Percentiles rank a stretch among this genome's conserved stretches.
Conservation (phyloP, 2,797 vertebrate species). For the Salmo trutta region DNA sequence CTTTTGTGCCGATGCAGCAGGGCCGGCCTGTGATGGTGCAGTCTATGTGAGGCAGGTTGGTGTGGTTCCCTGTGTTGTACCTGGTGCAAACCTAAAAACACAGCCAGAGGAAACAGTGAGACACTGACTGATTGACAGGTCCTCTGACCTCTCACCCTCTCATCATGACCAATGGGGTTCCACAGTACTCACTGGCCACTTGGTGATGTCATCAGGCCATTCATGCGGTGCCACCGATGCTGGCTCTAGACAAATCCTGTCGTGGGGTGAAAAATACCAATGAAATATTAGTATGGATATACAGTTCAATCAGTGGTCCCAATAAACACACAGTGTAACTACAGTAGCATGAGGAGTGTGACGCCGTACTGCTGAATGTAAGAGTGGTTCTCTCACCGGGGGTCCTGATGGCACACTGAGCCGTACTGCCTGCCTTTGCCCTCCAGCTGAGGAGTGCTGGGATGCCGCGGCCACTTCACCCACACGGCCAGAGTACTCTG, state of each 20-base stretch:
- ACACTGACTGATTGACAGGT: background rate
- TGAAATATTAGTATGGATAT: background rate
- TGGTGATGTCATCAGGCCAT: slow-evolving; percentile 98
- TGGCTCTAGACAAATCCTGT: slow-evolving; percentile 93
- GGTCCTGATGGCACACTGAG: slow-evolving; percentile 97
- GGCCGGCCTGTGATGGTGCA: slow-evolving; percentile 91
- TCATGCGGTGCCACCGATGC: slow-evolving; percentile 92
- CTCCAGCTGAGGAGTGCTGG: slow-evolving; percentile 82
- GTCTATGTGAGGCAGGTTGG: slow-evolving; percentile 93
- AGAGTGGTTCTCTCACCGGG: slow-evolving; percentile 74
- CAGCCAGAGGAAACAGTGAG: background rate
- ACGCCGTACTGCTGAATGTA: background rate
- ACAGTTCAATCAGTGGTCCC: background rate
- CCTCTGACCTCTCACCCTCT: too few relatives aligned
- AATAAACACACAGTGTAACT: background rate
- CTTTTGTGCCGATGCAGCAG: slow-evolving; percentile 96
- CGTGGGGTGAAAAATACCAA: background rate
- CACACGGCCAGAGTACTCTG: slow-evolving; percentile 94
- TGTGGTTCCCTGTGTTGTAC: slow-evolving; percentile 91
- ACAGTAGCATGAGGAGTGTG: background rate
- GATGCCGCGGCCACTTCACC: slow-evolving; percentile 93
- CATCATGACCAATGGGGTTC: slow-evolving; percentile 1
- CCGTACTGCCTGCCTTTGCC: slow-evolving; percentile 82
- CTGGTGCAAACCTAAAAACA: slow-evolving; percentile 85
- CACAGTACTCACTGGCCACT: slow-evolving; percentile 89